These are phyloP conservation scores for Sinocyclocheilus rhinocerous DNA, from an alignment of 2,113 vertebrate genomes.

Conservation along the genomic window DNA sequence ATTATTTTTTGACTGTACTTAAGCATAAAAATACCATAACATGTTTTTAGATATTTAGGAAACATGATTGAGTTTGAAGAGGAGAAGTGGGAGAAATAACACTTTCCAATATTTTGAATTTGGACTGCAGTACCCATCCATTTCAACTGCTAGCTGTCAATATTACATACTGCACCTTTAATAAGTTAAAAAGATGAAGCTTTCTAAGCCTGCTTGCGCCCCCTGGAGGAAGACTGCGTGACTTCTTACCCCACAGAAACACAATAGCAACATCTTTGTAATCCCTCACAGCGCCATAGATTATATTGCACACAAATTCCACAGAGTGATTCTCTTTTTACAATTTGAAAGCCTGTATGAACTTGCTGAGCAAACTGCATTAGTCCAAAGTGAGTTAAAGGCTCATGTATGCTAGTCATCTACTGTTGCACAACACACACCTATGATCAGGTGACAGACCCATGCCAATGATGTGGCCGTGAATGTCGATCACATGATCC, in stretches of 20 bases:
- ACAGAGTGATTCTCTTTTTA: not conserved
- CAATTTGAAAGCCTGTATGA: not conserved
- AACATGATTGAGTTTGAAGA: too few species aligned
- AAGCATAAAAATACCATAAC: too few species aligned
- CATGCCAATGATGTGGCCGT: constrained; percentile 96
- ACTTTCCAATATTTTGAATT: too few species aligned
- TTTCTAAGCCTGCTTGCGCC: not conserved
- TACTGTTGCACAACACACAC: constrained; percentile 57
- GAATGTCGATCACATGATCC: constrained; percentile 95
- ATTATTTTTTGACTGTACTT: too few species aligned
- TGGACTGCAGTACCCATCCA: too few species aligned
- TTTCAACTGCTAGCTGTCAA: too few species aligned
- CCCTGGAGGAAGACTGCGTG: not conserved
- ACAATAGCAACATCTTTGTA: not conserved
- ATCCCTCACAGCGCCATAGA: not conserved
- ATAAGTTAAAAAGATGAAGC: too few species aligned
- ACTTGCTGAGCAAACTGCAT: not conserved
- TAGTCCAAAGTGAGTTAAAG: too few species aligned
- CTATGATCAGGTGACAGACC: constrained; percentile 97
- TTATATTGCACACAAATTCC: not conserved
- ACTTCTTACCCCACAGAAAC: not conserved
- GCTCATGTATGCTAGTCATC: not conserved
- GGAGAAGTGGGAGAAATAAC: too few species aligned
- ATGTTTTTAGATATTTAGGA: too few species aligned
- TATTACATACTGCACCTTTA: too few species aligned